Conservation (phyloP, 2,113 vertebrate species). For the Butastur rufipennis region DNA sequence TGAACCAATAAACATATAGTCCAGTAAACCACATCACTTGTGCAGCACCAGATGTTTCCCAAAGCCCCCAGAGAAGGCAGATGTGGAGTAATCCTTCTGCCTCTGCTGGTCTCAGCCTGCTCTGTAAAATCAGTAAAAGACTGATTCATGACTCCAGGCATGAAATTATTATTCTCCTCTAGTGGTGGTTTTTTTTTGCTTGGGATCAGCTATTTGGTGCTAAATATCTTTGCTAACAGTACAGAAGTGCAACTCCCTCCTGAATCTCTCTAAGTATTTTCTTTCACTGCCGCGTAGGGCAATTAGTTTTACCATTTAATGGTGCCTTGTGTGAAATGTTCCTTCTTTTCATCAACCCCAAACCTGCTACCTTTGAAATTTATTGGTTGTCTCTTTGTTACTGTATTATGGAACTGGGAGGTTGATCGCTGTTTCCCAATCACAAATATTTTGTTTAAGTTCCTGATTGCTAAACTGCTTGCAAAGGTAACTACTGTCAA, state of each 20-base stretch:
- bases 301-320: not conserved
- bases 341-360: not conserved
- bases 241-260: not conserved
- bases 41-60: not conserved
- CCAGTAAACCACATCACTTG: not conserved
- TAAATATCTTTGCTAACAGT: not conserved
- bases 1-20: not conserved
- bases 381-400: not conserved
- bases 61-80: not conserved
- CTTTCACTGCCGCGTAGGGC: not conserved
- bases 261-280: not conserved
- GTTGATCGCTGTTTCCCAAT: fast-evolving
- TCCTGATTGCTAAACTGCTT: not conserved
- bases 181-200: not conserved
- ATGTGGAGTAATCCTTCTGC: not conserved
- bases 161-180: not conserved
- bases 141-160: not conserved
- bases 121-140: not conserved
- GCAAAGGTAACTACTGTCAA: not conserved
- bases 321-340: not conserved
- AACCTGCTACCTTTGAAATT: not conserved
- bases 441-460: not conserved
- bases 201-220: not conserved
- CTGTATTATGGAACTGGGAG: not conserved
- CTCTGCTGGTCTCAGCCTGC: not conserved